Evolutionary conservation across 2,113 vertebrate genomes (phyloP).

Genomic region (Burhinus bistriatus): DNA sequence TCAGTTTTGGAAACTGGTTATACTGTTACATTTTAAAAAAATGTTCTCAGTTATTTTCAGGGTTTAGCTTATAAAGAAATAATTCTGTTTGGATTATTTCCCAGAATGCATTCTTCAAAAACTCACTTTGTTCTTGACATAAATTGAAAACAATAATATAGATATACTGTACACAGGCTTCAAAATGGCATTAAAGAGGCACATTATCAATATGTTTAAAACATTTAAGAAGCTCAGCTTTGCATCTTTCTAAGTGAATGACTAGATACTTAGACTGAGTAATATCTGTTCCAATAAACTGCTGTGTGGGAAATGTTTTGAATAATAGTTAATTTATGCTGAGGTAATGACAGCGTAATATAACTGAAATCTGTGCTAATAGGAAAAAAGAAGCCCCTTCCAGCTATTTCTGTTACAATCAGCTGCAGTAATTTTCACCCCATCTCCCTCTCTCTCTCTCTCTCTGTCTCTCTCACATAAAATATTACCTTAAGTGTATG

Average conservation of each 20-base stretch:
- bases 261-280: slow-evolving; percentile 53
- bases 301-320: slow-evolving; percentile 47
- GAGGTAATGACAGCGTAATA: slow-evolving; percentile 59
- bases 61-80: slow-evolving; percentile 38
- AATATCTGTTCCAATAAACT: slow-evolving; percentile 57
- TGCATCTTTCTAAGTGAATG: slow-evolving; percentile 49
- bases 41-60: slow-evolving; percentile 27
- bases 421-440: slow-evolving; percentile 51
- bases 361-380: slow-evolving; percentile 65
- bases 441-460: not conserved
- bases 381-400: slow-evolving; percentile 61
- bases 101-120: slow-evolving; percentile 48
- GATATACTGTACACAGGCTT: slow-evolving; percentile 39
- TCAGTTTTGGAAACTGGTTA: not conserved
- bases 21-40: slow-evolving; percentile 18
- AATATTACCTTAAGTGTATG: slow-evolving; percentile 39
- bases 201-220: slow-evolving; percentile 73
- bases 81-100: slow-evolving; percentile 46
- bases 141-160: slow-evolving; percentile 67
- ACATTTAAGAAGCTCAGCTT: slow-evolving; percentile 57
- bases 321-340: slow-evolving; percentile 74
- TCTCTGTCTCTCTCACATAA: slow-evolving; percentile 36
- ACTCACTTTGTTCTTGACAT: slow-evolving; percentile 41
- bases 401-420: slow-evolving; percentile 63
- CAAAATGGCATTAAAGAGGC: slow-evolving; percentile 57